Base-by-base conservation (phyloP, 1,140 invertebrate genomes). In the Dreissena rostriformis region DNA sequence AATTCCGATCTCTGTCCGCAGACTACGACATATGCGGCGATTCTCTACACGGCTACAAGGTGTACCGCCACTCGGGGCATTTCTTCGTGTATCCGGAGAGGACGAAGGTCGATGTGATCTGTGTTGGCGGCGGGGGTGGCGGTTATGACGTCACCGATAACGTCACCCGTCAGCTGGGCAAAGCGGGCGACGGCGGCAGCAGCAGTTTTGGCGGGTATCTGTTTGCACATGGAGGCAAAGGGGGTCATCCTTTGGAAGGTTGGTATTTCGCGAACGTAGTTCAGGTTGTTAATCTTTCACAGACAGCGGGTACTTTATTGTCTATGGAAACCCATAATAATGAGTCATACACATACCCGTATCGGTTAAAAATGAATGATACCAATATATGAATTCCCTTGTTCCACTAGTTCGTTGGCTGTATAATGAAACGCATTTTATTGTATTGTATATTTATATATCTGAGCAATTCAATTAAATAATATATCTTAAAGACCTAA, bases 81-180 rank as follows among this genome's bases (percentile, higher is more conserved):
- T 82, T 51, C 28, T 82, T 82, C 72, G 80, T 29, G 10, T 75
- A 82, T 24, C 80, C 80, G 12, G 71, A 75, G 22, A 57, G 71
- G 22, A 82, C 80, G 15, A 53, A 55, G 22, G 24, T 82, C 4
- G 61, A 68, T 2, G 72, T 82, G 15, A 67, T 82, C 10, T 67
- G 49, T 11, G 75, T 82, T 39, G 80, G 80, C 14, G 80, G 80
- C n/a, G 80, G 80, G 15, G 80, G 80, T 5, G 80, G 80, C 15
- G 80, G 80, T 29, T 82, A 82, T 75, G 80, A 82, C 80, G 72
- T 55, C 65, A 82, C 15, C 24, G 75, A 82, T 67, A 24, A 51
- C 14, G 63, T 19, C 5, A 75, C 73, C 0, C 19, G 26, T 1
- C 0, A 6, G 24, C 2, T 17, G 53, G 70, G 72, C 49, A 82